Evolutionary conservation across 2,113 vertebrate species (phyloP).

Genomic region (Ceratotherium simum): DNA sequence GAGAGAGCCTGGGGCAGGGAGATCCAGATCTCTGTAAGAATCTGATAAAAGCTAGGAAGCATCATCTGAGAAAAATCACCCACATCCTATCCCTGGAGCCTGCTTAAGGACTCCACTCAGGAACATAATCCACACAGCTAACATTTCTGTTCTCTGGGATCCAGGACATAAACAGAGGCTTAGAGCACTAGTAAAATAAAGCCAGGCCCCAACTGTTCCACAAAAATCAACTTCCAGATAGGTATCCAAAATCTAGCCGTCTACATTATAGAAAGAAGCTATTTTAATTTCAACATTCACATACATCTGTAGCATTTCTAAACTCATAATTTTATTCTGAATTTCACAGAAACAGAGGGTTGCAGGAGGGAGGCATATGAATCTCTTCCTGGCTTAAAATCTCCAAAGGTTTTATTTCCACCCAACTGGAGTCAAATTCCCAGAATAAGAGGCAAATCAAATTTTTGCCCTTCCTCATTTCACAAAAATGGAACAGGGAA

Average conservation of each 20-base stretch:
- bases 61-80: not conserved
- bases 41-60: too few species aligned
- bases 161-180: not conserved
- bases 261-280: slow-evolving; percentile 29
- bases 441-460: not conserved
- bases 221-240: slow-evolving; percentile 9
- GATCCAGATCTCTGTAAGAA: not conserved
- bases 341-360: not conserved
- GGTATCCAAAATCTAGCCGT: not conserved
- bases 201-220: not conserved
- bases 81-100: not conserved
- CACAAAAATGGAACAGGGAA: not conserved
- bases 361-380: not conserved
- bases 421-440: not conserved
- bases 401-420: not conserved
- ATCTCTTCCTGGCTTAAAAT: not conserved
- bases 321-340: slow-evolving; percentile 46
- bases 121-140: not conserved
- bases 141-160: not conserved
- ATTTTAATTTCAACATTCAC: slow-evolving; percentile 18
- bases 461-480: not conserved
- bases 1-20: not conserved
- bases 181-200: not conserved
- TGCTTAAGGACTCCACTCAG: not conserved
- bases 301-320: slow-evolving; percentile 23